Conservation (phyloP, 2,888 invertebrate genomes). For the Gerris lacustris region DNA sequence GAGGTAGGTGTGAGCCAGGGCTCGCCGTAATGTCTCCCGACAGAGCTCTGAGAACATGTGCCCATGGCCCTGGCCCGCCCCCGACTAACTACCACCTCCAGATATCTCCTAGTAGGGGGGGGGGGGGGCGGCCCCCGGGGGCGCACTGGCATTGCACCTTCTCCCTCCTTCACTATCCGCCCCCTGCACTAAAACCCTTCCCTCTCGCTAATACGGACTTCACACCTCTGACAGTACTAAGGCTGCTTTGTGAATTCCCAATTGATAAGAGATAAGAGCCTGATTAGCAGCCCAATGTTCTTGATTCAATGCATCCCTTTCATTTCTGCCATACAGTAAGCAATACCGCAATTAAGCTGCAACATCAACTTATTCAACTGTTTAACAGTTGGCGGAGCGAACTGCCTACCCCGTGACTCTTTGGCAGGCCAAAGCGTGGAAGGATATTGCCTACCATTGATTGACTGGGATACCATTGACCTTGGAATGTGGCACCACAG, state of each 20-base stretch:
- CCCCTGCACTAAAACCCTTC: not conserved
- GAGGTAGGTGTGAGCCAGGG: conserved; percentile 35
- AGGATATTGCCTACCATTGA: no score
- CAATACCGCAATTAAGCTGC: no score
- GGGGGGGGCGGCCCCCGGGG: conserved; percentile 18
- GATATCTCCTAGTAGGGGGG: not conserved
- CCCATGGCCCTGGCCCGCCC: conserved; percentile 29
- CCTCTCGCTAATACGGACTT: not conserved
- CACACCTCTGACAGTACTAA: not conserved
- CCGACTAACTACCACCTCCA: conserved; percentile 8
- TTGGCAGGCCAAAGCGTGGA: no score
- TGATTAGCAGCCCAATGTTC: no score
- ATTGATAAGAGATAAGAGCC: no score
- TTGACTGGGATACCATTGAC: no score
- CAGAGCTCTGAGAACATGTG: conserved; percentile 46
- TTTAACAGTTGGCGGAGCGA: no score
- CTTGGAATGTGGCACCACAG: no score
- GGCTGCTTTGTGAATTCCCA: not conserved
- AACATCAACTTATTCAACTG: no score
- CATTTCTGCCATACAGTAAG: no score
- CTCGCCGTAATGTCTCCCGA: conserved; percentile 44
- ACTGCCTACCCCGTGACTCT: no score
- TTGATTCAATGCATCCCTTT: no score
- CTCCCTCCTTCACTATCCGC: conserved; percentile 3
- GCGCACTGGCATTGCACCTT: conserved; percentile 9